Evolutionary conservation across 1,140 invertebrate species (phyloP), one percentile per base, ranked within the genome.

Genomic region (Ruditapes philippinarum): DNA sequence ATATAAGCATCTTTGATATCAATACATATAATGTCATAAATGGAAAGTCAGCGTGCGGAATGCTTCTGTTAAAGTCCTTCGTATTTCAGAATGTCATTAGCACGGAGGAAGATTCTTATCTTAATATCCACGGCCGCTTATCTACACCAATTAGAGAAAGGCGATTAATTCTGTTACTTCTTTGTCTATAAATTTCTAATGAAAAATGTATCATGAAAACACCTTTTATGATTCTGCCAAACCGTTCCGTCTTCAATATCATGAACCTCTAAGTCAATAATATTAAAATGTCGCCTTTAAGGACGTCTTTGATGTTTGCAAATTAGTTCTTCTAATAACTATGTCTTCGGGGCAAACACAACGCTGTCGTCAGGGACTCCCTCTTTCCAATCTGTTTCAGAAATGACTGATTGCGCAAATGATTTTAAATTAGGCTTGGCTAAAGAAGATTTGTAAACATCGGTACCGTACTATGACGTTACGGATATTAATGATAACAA

Each of bases 131-230:
- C 42, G 42, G 42, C 1, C 73, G 73, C 73, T 76, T 76, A 76
- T 76, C 73, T 25, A 36, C 3, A 31, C 38, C 73, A 76, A 76
- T 76, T 76, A 76, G 73, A 76, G 73, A 31, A 45, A 76, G 42
- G 36, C 73, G 73, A 76, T 76, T 76, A 49, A 76, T 76, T 49
- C 42, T 1, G 73, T 51, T 22, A 51, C 9, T 42, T 31, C 42
- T 51, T 51, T 49, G 73, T 76, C 73, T 76, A 76, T 76, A 49
- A 76, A 76, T 42, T 51, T 51, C 73, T 45, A 45, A 76, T 76
- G 45, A 76, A 76, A 76, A 76, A 51, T 28, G 42, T 49, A 76
- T 76, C n/a, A 49, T 76, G 73, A 28, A n/a, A 49, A 76, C 73
- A 31, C 42, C 73, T 42, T 42, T 76, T 51, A 76, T 49, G 73